A percentile compares a stretch with the other conserved stretches of the same genome.
phyloP scores from a whole-genome alignment of 2,797 vertebrate genomes.

The Hoplostethus mediterraneus region DNA sequence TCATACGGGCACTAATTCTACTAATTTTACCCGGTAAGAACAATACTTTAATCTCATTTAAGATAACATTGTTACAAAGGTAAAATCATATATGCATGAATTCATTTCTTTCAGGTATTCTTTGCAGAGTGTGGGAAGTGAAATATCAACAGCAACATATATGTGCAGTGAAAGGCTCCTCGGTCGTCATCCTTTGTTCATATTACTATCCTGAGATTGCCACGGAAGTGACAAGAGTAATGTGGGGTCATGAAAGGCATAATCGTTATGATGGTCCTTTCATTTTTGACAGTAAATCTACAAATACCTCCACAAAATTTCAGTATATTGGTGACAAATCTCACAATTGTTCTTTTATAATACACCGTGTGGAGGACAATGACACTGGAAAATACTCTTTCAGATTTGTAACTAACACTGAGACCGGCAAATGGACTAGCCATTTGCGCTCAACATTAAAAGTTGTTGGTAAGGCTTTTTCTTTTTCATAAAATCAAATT shows the following conservation, averaged over 20 bases:
- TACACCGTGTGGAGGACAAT: constrained; percentile 9
- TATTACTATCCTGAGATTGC: background rate
- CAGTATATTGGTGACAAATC: constrained; percentile 36
- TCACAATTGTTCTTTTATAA: constrained; percentile 44
- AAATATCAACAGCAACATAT: background rate
- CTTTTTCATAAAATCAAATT: background rate
- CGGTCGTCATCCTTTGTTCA: constrained; percentile 31
- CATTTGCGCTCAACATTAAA: constrained; percentile 60
- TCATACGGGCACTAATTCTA: constrained; percentile 22
- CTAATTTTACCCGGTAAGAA: constrained; percentile 38
- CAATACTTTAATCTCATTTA: background rate
- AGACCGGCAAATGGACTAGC: background rate
- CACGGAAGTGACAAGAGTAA: background rate
- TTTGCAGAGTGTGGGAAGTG: constrained; percentile 24
- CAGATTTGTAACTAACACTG: background rate
- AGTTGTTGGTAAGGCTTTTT: constrained; percentile 77
- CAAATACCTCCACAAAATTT: background rate
- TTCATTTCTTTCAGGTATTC: constrained; percentile 43
- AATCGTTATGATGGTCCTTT: background rate
- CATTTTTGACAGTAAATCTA: constrained; percentile 12
- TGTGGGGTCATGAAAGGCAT: constrained; percentile 23
- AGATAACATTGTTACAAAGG: background rate
- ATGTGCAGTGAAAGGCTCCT: constrained; percentile 36
- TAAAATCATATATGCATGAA: background rate
- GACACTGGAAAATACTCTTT: constrained; percentile 37